Evolutionary conservation across 2,113 vertebrate species (phyloP).

Genomic region (Ceuthmochares aereus): DNA sequence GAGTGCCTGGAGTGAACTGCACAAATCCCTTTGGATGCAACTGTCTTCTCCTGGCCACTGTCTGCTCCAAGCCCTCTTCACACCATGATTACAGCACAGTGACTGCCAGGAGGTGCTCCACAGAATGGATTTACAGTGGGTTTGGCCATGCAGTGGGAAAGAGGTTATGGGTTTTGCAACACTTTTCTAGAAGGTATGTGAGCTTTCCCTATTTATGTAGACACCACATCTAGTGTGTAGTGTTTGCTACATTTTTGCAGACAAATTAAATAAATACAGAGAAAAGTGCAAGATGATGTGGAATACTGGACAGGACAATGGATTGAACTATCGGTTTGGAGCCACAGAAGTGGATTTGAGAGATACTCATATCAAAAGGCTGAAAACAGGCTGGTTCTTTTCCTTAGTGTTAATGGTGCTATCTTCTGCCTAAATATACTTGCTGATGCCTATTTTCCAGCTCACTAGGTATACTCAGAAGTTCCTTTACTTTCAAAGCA

Average conservation of each 20-base stretch:
- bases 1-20: not conserved
- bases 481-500: not conserved
- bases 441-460: not conserved
- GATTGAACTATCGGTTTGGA: not conserved
- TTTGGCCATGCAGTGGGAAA: not conserved
- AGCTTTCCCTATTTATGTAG: not conserved
- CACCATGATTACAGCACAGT: accelerated
- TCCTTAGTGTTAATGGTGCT: not conserved
- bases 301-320: not conserved
- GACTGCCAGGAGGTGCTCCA: not conserved
- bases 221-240: not conserved
- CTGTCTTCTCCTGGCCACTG: not conserved
- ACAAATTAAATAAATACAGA: not conserved
- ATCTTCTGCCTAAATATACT: not conserved
- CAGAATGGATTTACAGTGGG: not conserved
- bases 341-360: not conserved
- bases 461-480: not conserved
- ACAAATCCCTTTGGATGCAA: not conserved
- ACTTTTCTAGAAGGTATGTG: not conserved
- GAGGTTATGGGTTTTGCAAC: not conserved
- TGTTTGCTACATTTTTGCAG: not conserved
- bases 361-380: not conserved
- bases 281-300: not conserved
- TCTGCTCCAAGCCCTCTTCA: not conserved
- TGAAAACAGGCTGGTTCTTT: not conserved